These are phyloP conservation scores for Drosophila lini DNA, from an alignment of 1,140 invertebrate species.

Conservation along the genomic window DNA sequence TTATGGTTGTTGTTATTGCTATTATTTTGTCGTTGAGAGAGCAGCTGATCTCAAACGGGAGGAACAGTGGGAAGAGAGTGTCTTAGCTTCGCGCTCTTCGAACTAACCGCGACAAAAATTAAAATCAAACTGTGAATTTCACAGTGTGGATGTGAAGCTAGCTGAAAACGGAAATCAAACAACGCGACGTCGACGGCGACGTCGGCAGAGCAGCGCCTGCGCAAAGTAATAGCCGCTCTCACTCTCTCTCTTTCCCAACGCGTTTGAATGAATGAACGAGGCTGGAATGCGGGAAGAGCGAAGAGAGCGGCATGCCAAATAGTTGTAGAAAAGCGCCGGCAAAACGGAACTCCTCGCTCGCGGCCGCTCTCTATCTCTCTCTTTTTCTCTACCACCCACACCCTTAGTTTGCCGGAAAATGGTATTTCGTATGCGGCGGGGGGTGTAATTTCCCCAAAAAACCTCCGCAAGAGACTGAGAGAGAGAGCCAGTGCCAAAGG, in stretches of 20 bases:
- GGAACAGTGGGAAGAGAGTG: slow-evolving; percentile 35
- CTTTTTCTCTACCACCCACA: slow-evolving; percentile 33
- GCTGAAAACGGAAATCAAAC: slow-evolving; percentile 61
- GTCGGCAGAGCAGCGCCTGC: slow-evolving; percentile 43
- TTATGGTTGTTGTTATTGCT: slow-evolving; percentile 23
- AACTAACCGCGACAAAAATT: slow-evolving; percentile 74
- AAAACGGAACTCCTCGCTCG: slow-evolving; percentile 39
- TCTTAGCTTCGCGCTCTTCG: slow-evolving; percentile 59
- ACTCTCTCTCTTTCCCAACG: slow-evolving; percentile 1
- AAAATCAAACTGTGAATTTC: slow-evolving; percentile 64
- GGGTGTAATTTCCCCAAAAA: slow-evolving; percentile 63
- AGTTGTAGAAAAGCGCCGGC: slow-evolving; percentile 73
- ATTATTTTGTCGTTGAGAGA: slow-evolving; percentile 35
- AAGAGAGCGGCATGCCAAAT: slow-evolving; percentile 46
- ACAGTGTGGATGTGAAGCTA: slow-evolving; percentile 27
- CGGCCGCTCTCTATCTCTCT: slow-evolving; percentile 20
- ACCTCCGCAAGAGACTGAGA: slow-evolving; percentile 9
- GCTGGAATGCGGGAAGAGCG: slow-evolving; percentile 43
- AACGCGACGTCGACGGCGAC: slow-evolving; percentile 41
- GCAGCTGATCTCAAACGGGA: slow-evolving; percentile 49
- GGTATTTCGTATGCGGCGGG: slow-evolving; percentile 51
- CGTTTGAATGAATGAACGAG: slow-evolving; percentile 61
- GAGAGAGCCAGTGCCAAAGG: slow-evolving; percentile 18
- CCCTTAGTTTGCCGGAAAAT: slow-evolving; percentile 52
- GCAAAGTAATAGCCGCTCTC: slow-evolving; percentile 29